phyloP scores from a whole-genome alignment of 2,113 vertebrate genomes.

The Sinocyclocheilus anophthalmus region DNA sequence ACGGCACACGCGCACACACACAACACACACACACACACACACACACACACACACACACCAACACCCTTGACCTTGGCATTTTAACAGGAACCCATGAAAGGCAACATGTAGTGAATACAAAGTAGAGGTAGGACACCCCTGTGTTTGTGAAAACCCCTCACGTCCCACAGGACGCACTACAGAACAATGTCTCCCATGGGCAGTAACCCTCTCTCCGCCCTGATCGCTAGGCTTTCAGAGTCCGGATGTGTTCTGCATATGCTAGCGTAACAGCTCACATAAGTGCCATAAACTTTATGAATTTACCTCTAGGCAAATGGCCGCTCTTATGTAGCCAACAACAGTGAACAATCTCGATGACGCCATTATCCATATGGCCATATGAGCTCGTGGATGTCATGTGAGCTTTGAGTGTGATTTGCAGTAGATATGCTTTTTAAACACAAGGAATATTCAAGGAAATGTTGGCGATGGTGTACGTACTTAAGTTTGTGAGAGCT shows the following conservation, averaged over 20 bases:
- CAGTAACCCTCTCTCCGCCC: conserved; percentile 5
- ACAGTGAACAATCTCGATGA: background rate
- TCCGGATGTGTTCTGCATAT: background rate
- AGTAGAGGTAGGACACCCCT: conserved; percentile 20
- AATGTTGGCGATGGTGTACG: background rate
- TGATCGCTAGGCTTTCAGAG: background rate
- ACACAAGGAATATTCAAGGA: background rate
- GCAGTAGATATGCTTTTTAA: background rate
- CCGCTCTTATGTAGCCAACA: background rate
- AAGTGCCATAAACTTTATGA: conserved; percentile 17
- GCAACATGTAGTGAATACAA: conserved; percentile 38
- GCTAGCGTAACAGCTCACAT: background rate
- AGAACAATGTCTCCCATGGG: conserved; percentile 16
- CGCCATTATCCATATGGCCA: background rate
- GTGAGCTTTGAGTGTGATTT: background rate
- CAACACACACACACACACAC: conserved; percentile 35
- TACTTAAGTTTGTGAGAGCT: background rate
- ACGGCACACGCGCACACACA: conserved; percentile 22
- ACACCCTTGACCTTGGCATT: conserved; percentile 47
- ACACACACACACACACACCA: background rate
- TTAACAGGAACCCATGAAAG: conserved; percentile 33
- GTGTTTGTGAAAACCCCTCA: conserved; percentile 35
- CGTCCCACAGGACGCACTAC: conserved; percentile 20
- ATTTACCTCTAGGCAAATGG: background rate
- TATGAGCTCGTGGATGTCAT: background rate